A percentile compares a stretch with the other conserved stretches of the same genome.
Evolutionary conservation across 2,797 vertebrate species (phyloP).

Genomic region (Anas georgica): DNA sequence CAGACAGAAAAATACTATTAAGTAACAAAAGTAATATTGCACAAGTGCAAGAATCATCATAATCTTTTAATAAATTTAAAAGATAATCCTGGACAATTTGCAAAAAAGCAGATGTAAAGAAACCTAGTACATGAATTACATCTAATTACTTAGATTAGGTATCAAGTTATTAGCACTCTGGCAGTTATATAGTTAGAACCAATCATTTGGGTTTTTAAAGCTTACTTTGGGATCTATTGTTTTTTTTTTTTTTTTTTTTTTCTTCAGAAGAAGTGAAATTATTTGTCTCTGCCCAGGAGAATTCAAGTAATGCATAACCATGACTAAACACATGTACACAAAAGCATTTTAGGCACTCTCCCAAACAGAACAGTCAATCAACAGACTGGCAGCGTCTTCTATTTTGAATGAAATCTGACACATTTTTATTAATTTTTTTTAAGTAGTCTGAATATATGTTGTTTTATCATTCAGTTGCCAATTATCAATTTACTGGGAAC

Average conservation of each 20-base stretch:
- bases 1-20: not conserved
- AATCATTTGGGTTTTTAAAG: not conserved
- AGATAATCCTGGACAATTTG: not conserved
- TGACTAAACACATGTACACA: not conserved
- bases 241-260: not conserved
- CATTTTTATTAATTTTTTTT: not conserved
- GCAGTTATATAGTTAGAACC: not conserved
- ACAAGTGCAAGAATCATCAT: not conserved
- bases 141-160: not conserved
- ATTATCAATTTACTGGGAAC: not conserved
- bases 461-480: not conserved
- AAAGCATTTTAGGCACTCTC: not conserved
- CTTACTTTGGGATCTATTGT: not conserved
- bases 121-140: not conserved
- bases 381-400: not conserved
- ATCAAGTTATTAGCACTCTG: not conserved
- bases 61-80: not conserved
- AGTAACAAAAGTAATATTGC: not conserved
- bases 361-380: not conserved
- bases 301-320: not conserved
- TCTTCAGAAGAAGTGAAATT: not conserved
- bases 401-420: not conserved
- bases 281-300: not conserved
- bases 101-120: not conserved
- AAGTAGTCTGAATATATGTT: not conserved